Conservation (phyloP, 2,888 invertebrate species). For the Gastrophysa polygoni region DNA sequence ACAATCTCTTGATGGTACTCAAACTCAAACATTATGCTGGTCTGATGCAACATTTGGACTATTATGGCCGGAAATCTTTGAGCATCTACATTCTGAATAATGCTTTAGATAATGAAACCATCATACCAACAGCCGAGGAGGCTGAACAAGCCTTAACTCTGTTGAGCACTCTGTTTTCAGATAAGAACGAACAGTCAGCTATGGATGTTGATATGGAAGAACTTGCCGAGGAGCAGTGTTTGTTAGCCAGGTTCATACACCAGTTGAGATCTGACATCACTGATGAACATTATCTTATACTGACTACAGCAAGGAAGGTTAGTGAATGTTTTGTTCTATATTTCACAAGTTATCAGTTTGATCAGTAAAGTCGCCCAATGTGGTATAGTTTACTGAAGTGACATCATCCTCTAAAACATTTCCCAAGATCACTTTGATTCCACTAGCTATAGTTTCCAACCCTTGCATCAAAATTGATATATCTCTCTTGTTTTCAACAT, state of each 20-base stretch:
- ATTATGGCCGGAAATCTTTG: constrained; percentile 81
- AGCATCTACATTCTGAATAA: constrained; percentile 90
- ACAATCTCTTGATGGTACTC: constrained; percentile 86
- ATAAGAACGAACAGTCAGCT: constrained; percentile 67
- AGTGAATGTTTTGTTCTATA: constrained; percentile 8
- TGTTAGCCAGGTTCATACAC: constrained; percentile 88
- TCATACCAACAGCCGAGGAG: constrained; percentile 86
- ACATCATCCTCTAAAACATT: too few relatives aligned
- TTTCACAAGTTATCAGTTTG: neutral
- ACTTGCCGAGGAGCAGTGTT: constrained; percentile 94
- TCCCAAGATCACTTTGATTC: too few relatives aligned
- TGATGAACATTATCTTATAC: constrained; percentile 88
- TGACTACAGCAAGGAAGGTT: constrained; percentile 84
- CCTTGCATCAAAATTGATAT: too few relatives aligned
- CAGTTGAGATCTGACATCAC: constrained; percentile 79
- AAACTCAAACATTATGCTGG: constrained; percentile 85
- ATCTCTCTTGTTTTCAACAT: too few relatives aligned
- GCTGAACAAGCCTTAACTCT: constrained; percentile 67
- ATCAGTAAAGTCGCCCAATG: neutral
- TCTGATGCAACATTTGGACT: constrained; percentile 77
- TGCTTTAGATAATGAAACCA: constrained; percentile 87
- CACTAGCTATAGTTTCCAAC: too few relatives aligned
- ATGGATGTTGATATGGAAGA: constrained; percentile 85
- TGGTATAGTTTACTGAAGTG: too few relatives aligned
- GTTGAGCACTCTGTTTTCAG: constrained; percentile 87